Evolutionary conservation across 2,888 invertebrate species (phyloP), one percentile per base, ranked within the genome.

Genomic region (Plagodis pulveraria): DNA sequence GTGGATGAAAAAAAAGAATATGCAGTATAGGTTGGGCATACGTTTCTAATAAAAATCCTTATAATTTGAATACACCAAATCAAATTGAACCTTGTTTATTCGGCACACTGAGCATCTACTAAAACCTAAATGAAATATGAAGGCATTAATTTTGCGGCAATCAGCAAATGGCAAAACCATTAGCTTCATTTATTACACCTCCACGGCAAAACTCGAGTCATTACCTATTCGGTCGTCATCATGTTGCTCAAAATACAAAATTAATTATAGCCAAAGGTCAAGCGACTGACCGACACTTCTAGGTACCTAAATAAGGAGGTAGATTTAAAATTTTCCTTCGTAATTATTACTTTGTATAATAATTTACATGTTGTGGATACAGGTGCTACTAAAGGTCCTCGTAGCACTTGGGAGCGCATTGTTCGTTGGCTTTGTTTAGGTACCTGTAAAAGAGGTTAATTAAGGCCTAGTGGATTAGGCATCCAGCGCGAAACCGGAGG

Each of bases 261-360:
- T 72, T 77, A 76, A 73, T 76, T 70, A 65, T 66, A 59, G 51
- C 44, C 10, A 77, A 78, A 78, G 77, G 77, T 76, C 74, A 77
- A 44, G 50, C 65, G 50, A 51, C 47, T 33, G 40, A 35, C 50
- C 32, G 36, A 53, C 68, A 55, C 53, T 54, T 11, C 5, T 41
- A 41, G 41, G 41, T 41, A 10, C n/a, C 7, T 10, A 6, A 5
- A 9, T 6, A 5, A 50, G 49, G 50, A 54, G 60, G 51, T 72
- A 72, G 71, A 66, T 70, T 73, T 72, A 40, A 44, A 45, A 2
- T 22, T 11, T 49, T 41, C 33, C 36, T 47, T 12, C 33, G 32
- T 47, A 5, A 6, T 2, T 12, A 42, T 42, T 11, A 42, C 6
- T 6, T 12, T 42, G 12, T 7, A 10, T 42, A 0, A 6, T 12